Evolutionary conservation across 2,888 invertebrate genomes (phyloP).

Genomic region (Amblyjoppa fuscipennis): DNA sequence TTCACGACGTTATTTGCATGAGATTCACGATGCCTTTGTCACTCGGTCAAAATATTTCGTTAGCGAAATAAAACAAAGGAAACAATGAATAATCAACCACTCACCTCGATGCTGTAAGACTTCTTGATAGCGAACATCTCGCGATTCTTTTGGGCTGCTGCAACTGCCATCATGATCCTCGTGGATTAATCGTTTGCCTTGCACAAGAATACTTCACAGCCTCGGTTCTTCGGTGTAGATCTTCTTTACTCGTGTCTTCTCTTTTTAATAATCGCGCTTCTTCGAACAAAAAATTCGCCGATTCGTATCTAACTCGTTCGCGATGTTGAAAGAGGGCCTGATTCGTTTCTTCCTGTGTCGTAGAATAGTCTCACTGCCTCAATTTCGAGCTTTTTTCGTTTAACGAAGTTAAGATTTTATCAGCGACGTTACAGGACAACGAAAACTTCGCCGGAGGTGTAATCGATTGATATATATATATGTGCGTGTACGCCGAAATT

Average conservation of each 20-base stretch:
- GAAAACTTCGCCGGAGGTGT: constrained; percentile 58
- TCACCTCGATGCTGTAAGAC: constrained; percentile 98
- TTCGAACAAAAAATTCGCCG: constrained; percentile 59
- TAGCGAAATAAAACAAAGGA: neutral
- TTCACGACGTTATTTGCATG: neutral
- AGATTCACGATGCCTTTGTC: neutral
- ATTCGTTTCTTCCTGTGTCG: constrained; percentile 48
- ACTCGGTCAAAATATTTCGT: neutral
- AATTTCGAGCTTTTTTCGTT: constrained; percentile 24
- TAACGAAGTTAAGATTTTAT: constrained; percentile 18
- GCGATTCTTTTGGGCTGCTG: constrained; percentile 97
- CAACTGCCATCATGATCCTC: constrained; percentile 91
- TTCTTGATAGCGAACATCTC: constrained; percentile 99
- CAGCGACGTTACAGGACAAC: constrained; percentile 61
- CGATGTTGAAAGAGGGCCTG: constrained; percentile 56
- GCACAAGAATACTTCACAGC: constrained; percentile 68
- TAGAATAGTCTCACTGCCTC: constrained; percentile 69
- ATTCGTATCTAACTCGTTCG: constrained; percentile 35
- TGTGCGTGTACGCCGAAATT: neutral
- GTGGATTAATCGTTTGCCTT: constrained; percentile 34
- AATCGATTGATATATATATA: constrained; percentile 4
- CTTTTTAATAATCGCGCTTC: constrained; percentile 28
- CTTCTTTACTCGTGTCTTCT: constrained; percentile 31
- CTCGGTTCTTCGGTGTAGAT: constrained; percentile 30
- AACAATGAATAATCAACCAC: constrained; percentile 78